These are phyloP conservation scores for Acleris holmiana DNA, from an alignment of 2,888 invertebrate genomes.

Conservation along the genomic window DNA sequence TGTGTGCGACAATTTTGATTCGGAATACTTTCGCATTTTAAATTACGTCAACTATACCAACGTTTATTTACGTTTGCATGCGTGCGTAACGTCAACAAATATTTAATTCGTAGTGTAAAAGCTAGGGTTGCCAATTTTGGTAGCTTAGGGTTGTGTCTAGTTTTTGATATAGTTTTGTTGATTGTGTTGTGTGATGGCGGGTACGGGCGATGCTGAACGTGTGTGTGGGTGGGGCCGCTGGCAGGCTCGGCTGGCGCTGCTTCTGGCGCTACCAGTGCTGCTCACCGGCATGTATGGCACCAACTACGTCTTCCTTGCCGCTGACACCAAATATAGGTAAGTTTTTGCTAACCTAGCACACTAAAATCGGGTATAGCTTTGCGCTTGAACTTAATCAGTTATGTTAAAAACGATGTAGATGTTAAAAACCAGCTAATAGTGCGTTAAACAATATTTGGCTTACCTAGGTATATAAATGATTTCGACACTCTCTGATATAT, in stretches of 20 bases:
- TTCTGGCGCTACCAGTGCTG: conserved; percentile 75
- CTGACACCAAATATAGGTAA: conserved; percentile 70
- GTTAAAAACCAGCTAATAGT: neutral
- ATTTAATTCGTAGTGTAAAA: neutral
- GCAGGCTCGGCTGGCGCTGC: conserved; percentile 72
- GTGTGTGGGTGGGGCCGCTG: conserved; percentile 66
- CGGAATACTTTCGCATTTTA: neutral
- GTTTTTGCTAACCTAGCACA: too few species aligned
- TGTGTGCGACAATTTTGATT: too few species aligned
- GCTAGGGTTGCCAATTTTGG: too few species aligned
- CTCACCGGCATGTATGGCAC: conserved; percentile 75
- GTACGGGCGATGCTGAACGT: conserved; percentile 29
- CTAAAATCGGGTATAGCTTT: too few species aligned
- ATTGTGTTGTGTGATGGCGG: conserved; percentile 13
- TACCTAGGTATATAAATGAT: too few species aligned
- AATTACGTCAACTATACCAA: neutral
- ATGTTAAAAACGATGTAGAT: too few species aligned
- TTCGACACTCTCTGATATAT: too few species aligned
- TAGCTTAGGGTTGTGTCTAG: too few species aligned
- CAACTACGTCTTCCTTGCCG: conserved; percentile 79
- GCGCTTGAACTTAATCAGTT: too few species aligned
- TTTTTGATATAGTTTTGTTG: neutral
- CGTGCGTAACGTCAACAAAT: neutral
- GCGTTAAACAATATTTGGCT: too few species aligned
- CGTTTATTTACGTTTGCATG: too few species aligned